These are phyloP conservation scores for Tineola bisselliella DNA, from an alignment of 2,888 invertebrate genomes.

Conservation along the genomic window DNA sequence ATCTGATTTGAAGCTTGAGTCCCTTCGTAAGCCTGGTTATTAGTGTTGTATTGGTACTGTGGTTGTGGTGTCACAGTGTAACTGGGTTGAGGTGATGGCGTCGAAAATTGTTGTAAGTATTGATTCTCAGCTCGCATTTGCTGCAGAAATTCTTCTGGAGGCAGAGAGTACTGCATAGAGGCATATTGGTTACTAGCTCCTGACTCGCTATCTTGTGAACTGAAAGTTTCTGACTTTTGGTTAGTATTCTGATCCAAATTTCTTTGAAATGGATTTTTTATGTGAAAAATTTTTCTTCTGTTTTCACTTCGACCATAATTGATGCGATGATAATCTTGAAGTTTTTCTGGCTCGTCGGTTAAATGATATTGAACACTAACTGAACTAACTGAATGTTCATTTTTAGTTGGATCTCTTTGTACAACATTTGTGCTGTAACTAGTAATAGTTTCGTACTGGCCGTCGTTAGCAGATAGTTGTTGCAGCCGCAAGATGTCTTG, in stretches of 20 bases:
- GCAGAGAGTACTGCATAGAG: constrained; percentile 56
- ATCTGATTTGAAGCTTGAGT: constrained; percentile 39
- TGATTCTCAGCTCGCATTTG: constrained; percentile 52
- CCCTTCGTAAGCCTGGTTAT: constrained; percentile 37
- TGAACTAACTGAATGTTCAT: constrained; percentile 38
- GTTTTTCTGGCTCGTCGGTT: constrained; percentile 39
- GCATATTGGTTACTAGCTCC: constrained; percentile 63
- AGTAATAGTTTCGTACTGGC: constrained; percentile 37
- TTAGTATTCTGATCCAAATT: constrained; percentile 31
- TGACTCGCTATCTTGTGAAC: constrained; percentile 41
- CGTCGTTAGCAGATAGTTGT: constrained; percentile 41
- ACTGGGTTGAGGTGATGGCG: constrained; percentile 39
- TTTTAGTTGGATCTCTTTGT: constrained; percentile 36
- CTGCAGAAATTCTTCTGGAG: constrained; percentile 58
- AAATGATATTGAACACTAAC: constrained; percentile 41
- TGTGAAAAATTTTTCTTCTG: constrained; percentile 45
- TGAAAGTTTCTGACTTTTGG: constrained; percentile 20
- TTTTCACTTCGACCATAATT: constrained; percentile 30
- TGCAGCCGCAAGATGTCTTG: constrained; percentile 46
- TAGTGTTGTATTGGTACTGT: constrained; percentile 49
- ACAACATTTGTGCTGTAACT: constrained; percentile 40
- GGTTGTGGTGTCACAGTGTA: constrained; percentile 57
- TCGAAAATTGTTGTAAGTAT: constrained; percentile 38
- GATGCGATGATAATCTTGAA: constrained; percentile 37
- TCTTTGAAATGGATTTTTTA: constrained; percentile 56